Percentiles rank a stretch among this genome's conserved stretches.
These are phyloP conservation scores for Andrena bicolor DNA, from an alignment of 2,888 invertebrate genomes.

Conservation along the genomic window DNA sequence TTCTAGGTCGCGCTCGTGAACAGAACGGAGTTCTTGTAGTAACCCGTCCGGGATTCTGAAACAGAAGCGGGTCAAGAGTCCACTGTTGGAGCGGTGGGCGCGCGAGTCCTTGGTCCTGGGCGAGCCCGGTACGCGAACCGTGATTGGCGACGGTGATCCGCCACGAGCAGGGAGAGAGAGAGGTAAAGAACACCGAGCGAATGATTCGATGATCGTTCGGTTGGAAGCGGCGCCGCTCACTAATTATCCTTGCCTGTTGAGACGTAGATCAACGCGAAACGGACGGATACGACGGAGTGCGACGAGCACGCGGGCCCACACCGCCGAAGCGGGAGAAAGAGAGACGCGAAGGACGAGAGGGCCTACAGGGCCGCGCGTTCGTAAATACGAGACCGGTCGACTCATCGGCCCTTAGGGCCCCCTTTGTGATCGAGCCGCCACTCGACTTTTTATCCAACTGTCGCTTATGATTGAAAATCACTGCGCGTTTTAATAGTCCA, in stretches of 20 bases:
- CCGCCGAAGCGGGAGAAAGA: constrained; percentile 32
- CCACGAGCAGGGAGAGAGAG: constrained; percentile 28
- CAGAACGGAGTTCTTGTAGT: constrained; percentile 96
- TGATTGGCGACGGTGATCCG: constrained; percentile 40
- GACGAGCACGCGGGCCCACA: too few species aligned
- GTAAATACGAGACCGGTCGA: constrained; percentile 81
- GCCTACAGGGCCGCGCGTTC: constrained; percentile 67
- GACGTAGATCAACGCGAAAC: constrained; percentile 67
- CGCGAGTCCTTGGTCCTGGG: constrained; percentile 5
- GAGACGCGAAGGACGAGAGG: constrained; percentile 40
- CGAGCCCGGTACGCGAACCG: constrained; percentile 33
- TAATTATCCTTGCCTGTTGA: constrained; percentile 78
- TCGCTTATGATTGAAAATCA: constrained; percentile 84
- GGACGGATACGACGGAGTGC: constrained; percentile 41
- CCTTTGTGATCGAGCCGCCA: constrained; percentile 83
- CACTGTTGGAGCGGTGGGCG: constrained; percentile 21
- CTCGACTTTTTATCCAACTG: constrained; percentile 83
- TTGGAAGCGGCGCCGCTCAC: constrained; percentile 76
- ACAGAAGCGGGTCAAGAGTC: constrained; percentile 74
- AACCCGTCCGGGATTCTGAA: constrained; percentile 87
- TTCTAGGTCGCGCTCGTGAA: constrained; percentile 94
- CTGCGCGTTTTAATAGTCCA: constrained; percentile 80
- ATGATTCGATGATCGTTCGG: constrained; percentile 74
- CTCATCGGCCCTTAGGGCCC: constrained; percentile 80
- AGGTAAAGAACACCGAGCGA: constrained; percentile 54